Evolutionary conservation across 2,113 vertebrate species (phyloP).

Genomic region (Mus pahari): DNA sequence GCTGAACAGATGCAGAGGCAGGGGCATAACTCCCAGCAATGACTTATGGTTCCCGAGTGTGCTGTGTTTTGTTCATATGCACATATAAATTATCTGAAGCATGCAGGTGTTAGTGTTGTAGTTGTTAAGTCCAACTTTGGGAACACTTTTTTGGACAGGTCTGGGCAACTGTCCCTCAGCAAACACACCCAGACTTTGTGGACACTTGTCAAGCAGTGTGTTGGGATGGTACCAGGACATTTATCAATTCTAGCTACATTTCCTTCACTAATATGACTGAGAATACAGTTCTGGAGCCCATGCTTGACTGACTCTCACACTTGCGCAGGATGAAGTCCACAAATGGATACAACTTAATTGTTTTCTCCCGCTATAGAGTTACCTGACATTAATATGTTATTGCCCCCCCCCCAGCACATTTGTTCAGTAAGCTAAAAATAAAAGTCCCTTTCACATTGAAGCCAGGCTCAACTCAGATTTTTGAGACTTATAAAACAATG

Average conservation of each 20-base stretch:
- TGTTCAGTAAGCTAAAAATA: background rate
- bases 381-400: background rate
- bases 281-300: background rate
- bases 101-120: background rate
- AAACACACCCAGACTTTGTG: background rate
- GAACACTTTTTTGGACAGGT: background rate
- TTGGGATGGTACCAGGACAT: background rate
- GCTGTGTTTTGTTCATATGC: background rate
- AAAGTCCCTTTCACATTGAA: background rate
- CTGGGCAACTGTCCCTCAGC: background rate
- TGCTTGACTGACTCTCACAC: fast-evolving
- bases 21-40: background rate
- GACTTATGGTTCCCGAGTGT: background rate
- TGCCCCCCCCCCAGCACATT: background rate
- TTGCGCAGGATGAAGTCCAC: background rate
- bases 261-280: background rate
- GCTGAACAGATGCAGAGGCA: background rate
- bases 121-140: background rate
- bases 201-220: background rate
- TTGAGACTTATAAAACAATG: background rate
- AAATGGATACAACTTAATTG: background rate
- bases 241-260: background rate
- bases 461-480: background rate
- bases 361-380: background rate
- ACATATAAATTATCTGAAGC: background rate